Conservation (phyloP, 2,888 invertebrate genomes). For the Netelia inedita region DNA sequence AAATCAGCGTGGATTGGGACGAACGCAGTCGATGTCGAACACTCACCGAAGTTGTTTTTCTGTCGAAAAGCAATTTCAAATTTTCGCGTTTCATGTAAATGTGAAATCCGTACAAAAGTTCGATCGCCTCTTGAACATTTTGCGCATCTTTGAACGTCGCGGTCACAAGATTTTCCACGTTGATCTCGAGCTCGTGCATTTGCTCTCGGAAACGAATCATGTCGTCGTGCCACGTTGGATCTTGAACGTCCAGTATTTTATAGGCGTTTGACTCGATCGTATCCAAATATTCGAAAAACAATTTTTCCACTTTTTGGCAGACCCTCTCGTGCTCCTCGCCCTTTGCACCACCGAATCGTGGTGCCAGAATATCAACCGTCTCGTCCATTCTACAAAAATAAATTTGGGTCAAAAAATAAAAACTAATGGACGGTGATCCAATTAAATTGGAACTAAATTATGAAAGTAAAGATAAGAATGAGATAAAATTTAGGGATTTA, state of each 20-base stretch:
- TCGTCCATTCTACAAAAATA: constrained; percentile 88
- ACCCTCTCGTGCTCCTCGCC: constrained; percentile 89
- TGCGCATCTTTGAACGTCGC: constrained; percentile 92
- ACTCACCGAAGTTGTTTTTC: constrained; percentile 88
- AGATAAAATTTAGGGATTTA: too few species aligned
- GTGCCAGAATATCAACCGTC: constrained; percentile 89
- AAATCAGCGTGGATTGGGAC: too few species aligned
- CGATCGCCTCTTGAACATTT: constrained; percentile 93
- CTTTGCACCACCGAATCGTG: constrained; percentile 91
- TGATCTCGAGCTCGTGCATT: constrained; percentile 90
- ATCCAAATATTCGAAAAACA: constrained; percentile 89
- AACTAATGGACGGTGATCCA: too few species aligned
- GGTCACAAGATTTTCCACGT: constrained; percentile 93
- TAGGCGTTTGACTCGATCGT: constrained; percentile 88
- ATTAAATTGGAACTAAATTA: not conserved
- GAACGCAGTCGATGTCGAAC: not conserved
- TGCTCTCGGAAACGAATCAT: constrained; percentile 88
- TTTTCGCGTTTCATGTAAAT: constrained; percentile 92
- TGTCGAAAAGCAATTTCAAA: constrained; percentile 89
- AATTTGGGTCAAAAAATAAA: constrained; percentile 1
- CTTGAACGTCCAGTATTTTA: constrained; percentile 92
- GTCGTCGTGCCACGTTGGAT: constrained; percentile 93
- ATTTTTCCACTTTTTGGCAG: constrained; percentile 90
- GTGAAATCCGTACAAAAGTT: constrained; percentile 91
- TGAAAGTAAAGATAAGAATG: not conserved